Evolutionary conservation across 1,140 invertebrate genomes (phyloP).

Genomic region (Sycobia sp.): DNA sequence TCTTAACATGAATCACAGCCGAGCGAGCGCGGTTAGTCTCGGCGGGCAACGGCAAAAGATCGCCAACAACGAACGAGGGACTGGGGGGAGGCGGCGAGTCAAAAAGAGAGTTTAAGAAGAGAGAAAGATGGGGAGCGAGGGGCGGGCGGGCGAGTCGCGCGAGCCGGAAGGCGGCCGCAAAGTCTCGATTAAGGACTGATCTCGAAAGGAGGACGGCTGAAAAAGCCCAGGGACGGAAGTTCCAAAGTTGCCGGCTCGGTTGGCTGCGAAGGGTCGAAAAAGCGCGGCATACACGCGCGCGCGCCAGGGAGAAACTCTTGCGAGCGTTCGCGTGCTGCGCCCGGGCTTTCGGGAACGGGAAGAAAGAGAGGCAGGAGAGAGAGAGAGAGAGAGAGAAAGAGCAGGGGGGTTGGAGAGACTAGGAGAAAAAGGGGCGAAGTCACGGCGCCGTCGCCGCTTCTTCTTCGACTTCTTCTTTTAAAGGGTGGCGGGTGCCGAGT

Average conservation of each 20-base stretch:
- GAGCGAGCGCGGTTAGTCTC: neutral
- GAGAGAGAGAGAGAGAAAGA: too few species aligned
- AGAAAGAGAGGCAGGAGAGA: neutral
- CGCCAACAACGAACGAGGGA: neutral
- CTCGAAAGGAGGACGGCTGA: slow-evolving; percentile 16
- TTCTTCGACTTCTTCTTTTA: neutral
- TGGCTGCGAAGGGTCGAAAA: neutral
- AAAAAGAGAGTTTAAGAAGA: neutral
- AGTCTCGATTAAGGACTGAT: slow-evolving; percentile 55
- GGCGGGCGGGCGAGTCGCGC: neutral
- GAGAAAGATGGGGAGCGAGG: too few species aligned
- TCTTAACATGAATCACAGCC: slow-evolving; percentile 22
- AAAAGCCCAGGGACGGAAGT: slow-evolving; percentile 26
- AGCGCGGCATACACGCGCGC: too few species aligned
- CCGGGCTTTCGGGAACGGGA: neutral
- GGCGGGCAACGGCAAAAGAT: neutral
- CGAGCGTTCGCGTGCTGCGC: neutral
- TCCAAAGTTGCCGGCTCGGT: slow-evolving; percentile 22
- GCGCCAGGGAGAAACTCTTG: slow-evolving; percentile 4
- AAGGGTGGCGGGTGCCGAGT: too few species aligned
- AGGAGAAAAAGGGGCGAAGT: neutral
- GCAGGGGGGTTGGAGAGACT: too few species aligned
- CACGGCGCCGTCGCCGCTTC: neutral
- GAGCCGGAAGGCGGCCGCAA: slow-evolving; percentile 7
- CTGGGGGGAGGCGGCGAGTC: neutral